Conservation (phyloP, 2,113 vertebrate genomes). For the Irena cyanogastra region DNA sequence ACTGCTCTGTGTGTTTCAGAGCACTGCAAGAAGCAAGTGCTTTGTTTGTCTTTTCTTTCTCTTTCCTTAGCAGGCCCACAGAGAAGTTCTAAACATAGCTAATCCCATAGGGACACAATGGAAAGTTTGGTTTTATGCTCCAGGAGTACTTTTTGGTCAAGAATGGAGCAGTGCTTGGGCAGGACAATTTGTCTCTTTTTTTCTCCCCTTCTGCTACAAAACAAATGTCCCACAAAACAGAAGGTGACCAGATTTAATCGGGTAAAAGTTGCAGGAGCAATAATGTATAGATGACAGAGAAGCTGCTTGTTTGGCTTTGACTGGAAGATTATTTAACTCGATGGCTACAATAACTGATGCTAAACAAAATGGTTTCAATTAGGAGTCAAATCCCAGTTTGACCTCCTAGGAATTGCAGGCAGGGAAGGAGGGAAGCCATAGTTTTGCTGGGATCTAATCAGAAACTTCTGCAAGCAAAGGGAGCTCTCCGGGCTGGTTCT, state of each 20-base stretch:
- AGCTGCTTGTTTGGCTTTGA: neutral
- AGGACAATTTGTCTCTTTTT: neutral
- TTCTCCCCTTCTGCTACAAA: neutral
- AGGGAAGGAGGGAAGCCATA: neutral
- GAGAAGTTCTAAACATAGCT: conserved; percentile 64
- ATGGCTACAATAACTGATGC: neutral
- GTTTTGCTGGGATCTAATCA: neutral
- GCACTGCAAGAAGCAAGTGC: conserved; percentile 10
- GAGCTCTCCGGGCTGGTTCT: accelerated
- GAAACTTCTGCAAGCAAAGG: neutral
- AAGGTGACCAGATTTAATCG: neutral
- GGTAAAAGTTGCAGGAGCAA: neutral
- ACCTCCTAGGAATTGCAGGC: neutral
- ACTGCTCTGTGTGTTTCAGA: neutral
- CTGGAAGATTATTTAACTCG: neutral
- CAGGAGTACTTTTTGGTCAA: conserved; percentile 12
- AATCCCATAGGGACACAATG: conserved; percentile 49
- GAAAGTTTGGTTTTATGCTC: conserved; percentile 36
- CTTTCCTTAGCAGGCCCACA: conserved; percentile 33
- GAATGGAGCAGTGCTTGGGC: neutral
- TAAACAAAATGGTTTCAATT: neutral
- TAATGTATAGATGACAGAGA: neutral
- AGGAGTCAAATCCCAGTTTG: neutral
- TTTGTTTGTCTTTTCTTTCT: conserved; percentile 59
- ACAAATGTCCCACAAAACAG: neutral